phyloP scores from a whole-genome alignment of 2,113 vertebrate species.

The Piprites chloris region DNA sequence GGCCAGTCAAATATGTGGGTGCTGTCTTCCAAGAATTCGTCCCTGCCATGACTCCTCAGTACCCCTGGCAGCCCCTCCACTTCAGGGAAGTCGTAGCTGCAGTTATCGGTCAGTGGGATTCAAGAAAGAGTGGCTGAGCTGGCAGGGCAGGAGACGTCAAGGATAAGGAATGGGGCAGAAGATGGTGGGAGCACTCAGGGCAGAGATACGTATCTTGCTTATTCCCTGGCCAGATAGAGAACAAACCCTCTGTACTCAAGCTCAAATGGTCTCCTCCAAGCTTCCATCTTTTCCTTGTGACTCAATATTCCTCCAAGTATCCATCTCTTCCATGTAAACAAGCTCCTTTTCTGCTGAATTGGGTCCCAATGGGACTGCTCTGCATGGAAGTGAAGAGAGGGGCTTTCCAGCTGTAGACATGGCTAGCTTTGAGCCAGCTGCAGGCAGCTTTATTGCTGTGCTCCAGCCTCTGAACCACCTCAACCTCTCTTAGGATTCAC shows the following conservation, averaged over 20 bases:
- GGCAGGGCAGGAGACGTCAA: neutral
- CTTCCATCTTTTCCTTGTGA: neutral
- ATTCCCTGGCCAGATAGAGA: rapidly evolving
- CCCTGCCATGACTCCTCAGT: rapidly evolving
- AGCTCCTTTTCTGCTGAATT: neutral
- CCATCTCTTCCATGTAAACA: neutral
- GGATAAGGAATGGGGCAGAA: neutral
- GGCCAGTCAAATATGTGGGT: neutral
- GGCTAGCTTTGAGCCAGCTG: neutral
- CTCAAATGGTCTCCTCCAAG: neutral
- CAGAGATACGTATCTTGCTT: neutral
- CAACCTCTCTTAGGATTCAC: neutral
- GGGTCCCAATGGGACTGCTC: neutral
- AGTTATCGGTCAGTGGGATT: neutral
- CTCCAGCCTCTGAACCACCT: neutral
- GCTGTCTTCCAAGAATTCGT: neutral
- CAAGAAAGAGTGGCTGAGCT: neutral
- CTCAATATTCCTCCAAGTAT: neutral
- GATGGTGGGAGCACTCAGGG: neutral
- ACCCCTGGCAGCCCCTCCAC: neutral
- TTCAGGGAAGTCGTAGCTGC: neutral
- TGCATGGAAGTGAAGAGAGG: neutral
- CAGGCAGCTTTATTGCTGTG: neutral
- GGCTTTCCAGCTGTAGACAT: conserved; percentile 6
- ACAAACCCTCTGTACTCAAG: neutral